These are phyloP conservation scores for Nyctalus aviator DNA, from an alignment of 2,797 vertebrate species.

Conservation along the genomic window DNA sequence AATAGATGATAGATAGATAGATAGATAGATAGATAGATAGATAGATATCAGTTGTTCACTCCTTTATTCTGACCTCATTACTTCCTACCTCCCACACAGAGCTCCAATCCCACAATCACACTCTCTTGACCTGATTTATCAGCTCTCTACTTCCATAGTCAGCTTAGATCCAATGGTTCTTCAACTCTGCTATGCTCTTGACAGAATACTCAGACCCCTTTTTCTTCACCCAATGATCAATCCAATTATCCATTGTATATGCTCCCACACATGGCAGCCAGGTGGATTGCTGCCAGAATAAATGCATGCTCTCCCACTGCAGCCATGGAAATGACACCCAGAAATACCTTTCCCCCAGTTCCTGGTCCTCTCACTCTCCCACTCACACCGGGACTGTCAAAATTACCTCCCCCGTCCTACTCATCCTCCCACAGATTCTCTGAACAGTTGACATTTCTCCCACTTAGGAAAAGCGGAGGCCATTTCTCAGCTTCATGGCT, in stretches of 20 bases:
- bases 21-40: no score
- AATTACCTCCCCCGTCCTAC: background rate
- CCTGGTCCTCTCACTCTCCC: background rate
- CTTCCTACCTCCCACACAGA: background rate
- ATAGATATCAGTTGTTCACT: background rate
- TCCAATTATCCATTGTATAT: background rate
- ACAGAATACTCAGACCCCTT: background rate
- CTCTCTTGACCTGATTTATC: background rate
- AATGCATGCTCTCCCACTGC: background rate
- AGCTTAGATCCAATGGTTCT: background rate
- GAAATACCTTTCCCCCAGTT: background rate
- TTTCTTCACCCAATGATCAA: background rate
- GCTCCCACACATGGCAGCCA: background rate
- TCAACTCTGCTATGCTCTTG: background rate
- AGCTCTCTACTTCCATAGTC: background rate
- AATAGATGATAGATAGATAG: no score
- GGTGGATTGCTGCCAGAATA: background rate
- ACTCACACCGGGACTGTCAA: background rate
- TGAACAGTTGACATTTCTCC: background rate
- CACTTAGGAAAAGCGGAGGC: background rate
- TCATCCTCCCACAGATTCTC: background rate
- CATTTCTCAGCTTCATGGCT: background rate
- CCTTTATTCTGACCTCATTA: background rate
- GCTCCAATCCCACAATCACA: background rate
- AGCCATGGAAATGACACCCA: background rate